A percentile compares a stretch with the other conserved stretches of the same genome.
Conservation (phyloP, 2,888 invertebrate species). For the Serripes groenlandicus region DNA sequence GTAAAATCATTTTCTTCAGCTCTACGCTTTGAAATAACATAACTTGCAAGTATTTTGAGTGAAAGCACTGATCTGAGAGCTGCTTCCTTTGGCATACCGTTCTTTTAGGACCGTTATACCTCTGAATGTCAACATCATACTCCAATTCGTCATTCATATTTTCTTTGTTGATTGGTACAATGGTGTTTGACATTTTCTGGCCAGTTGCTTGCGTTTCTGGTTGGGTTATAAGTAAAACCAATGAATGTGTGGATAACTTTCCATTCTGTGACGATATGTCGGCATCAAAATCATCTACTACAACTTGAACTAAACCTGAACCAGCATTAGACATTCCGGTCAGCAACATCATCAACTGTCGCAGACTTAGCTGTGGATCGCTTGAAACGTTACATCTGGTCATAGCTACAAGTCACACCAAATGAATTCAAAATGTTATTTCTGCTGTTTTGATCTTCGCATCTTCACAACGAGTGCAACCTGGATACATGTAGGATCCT, state of each 20-base stretch:
- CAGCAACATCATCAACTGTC: constrained; percentile 2
- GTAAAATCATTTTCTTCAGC: constrained; percentile 16
- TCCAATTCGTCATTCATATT: constrained; percentile 20
- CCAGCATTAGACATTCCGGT: background rate
- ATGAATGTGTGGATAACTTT: constrained; percentile 31
- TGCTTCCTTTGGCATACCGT: constrained; percentile 27
- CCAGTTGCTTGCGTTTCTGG: background rate
- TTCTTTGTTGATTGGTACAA: too few species aligned
- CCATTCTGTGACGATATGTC: constrained; percentile 47
- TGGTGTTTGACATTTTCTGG: background rate
- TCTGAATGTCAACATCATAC: constrained; percentile 21
- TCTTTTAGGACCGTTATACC: constrained; percentile 31
- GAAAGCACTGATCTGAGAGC: background rate
- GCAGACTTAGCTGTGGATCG: constrained; percentile 59
- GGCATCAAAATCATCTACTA: constrained; percentile 43
- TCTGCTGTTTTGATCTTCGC: constrained; percentile 30
- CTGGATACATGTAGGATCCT: constrained; percentile 27
- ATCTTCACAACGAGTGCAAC: constrained; percentile 28
- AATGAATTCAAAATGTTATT: constrained; percentile 10
- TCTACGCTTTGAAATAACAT: background rate
- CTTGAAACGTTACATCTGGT: constrained; percentile 66
- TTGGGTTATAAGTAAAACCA: constrained; percentile 37
- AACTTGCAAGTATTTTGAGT: constrained; percentile 1
- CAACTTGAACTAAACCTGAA: constrained; percentile 10
- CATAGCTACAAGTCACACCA: constrained; percentile 62